Conservation (phyloP, 1,140 invertebrate species). For the Hylyphantes graminicola region DNA sequence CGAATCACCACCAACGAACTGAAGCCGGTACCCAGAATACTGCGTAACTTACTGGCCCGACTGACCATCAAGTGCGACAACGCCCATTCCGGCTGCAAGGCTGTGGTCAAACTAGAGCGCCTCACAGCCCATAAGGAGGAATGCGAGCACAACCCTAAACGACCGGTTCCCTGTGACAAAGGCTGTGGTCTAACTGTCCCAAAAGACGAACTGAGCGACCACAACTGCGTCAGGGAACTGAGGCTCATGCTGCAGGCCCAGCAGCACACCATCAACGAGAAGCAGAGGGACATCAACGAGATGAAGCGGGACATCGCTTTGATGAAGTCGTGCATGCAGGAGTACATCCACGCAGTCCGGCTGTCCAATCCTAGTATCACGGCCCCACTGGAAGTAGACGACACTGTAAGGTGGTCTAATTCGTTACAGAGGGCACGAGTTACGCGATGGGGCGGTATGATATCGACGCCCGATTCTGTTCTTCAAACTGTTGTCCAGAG, state of each 20-base stretch:
- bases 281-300: slow-evolving; percentile 87
- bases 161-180: slow-evolving; percentile 89
- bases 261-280: slow-evolving; percentile 85
- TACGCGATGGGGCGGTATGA: slow-evolving; percentile 97
- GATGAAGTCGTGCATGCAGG: slow-evolving; percentile 74
- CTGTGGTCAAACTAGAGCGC: slow-evolving; percentile 86
- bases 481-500: slow-evolving; percentile 91
- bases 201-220: slow-evolving; percentile 92
- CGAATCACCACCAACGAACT: slow-evolving; percentile 86
- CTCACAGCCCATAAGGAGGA: slow-evolving; percentile 85
- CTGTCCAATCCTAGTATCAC: slow-evolving; percentile 88
- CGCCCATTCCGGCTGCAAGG: slow-evolving; percentile 83
- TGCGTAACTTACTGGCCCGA: slow-evolving; percentile 88
- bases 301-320: slow-evolving; percentile 88
- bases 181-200: slow-evolving; percentile 93
- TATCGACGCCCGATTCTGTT: slow-evolving; percentile 93
- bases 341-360: slow-evolving; percentile 91
- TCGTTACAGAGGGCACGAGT: slow-evolving; percentile 86
- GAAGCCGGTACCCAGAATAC: slow-evolving; percentile 88
- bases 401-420: slow-evolving; percentile 88
- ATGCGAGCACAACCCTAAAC: slow-evolving; percentile 93
- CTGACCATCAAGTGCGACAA: slow-evolving; percentile 92
- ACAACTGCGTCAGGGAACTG: slow-evolving; percentile 92
- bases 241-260: slow-evolving; percentile 84
- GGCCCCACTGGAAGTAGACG: slow-evolving; percentile 91